Evolutionary conservation across 2,797 vertebrate genomes (phyloP), one percentile per base, ranked within the genome.

Genomic region (Sphenopsis melanotis): DNA sequence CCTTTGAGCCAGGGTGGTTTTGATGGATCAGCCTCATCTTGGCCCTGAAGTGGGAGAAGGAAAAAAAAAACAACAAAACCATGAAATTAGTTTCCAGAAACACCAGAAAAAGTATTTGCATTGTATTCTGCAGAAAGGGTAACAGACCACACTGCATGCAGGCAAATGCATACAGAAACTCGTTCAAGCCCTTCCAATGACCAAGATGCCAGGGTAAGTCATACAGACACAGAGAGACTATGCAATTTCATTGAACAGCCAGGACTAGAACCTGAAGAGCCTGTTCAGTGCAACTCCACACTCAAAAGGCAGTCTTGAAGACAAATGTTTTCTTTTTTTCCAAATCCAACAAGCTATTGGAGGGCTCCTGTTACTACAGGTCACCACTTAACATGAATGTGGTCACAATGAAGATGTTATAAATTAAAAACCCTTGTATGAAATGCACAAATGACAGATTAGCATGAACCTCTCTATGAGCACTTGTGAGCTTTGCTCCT

Each of bases 1-100:
- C 98, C 98, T 97, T 99, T 99, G 94, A 98, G 97, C 99, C 99
- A 99, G 53, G 98, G 98, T 82, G 99, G 98, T 95, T 98, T 98
- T 11, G 97, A 97, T 18, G 96, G 97, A 90, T 98, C 98, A 59
- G 98, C 98, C 94, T 98, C 98, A 98, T 99, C 98, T 95, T 97
- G 98, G 81, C 97, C 98, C 99, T 99, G 93, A 26, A 97, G 93
- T 21, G 66, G 74, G 71, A 29, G 82, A 83, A 94, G 1, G 26
- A 76, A 68, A 94, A 93, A 92, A 89, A 93, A n/a, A 72, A 12
- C 1, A 64, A 3, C 11, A 41, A 41, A 41, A 41, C 16, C 6
- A 36, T 4, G 4, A 88, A 66, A 75, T 87, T 55, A 93, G 42
- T 55, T 94, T 65, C 24, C 11, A 8, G 77, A 93, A 95, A 34